Conservation (phyloP, 2,797 vertebrate species). For the Malacoctenus gilli region DNA sequence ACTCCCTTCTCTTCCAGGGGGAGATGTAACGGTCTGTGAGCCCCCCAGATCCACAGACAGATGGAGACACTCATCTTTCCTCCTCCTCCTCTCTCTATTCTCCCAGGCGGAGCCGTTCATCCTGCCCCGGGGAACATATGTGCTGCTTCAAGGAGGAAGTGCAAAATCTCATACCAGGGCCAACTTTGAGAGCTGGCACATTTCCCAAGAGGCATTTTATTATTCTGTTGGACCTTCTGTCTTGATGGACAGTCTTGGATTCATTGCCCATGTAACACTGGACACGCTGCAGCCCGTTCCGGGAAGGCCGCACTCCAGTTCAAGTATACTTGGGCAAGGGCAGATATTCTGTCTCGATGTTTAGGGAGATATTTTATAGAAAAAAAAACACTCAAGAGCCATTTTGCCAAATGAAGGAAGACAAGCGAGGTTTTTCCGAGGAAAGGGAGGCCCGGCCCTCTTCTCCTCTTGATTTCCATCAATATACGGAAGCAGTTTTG, state of each 20-base stretch:
- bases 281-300: slow-evolving; percentile 13
- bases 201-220: slow-evolving; percentile 63
- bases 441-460: no score
- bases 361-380: no score
- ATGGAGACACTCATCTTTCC: slow-evolving; percentile 69
- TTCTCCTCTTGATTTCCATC: no score
- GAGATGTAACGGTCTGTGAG: slow-evolving; percentile 66
- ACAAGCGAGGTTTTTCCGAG: no score
- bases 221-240: slow-evolving; percentile 60
- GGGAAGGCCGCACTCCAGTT: slow-evolving; percentile 15
- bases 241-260: slow-evolving; percentile 52
- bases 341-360: no score
- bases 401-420: no score
- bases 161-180: slow-evolving; percentile 57
- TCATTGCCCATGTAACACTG: slow-evolving; percentile 24
- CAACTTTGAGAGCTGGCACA: slow-evolving; percentile 66
- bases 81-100: slow-evolving; percentile 53
- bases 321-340: neutral
- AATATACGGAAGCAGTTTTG: neutral
- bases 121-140: slow-evolving; percentile 76
- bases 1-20: slow-evolving; percentile 54
- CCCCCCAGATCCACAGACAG: slow-evolving; percentile 73
- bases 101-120: slow-evolving; percentile 65
- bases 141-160: slow-evolving; percentile 64
- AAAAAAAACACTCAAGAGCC: no score